Percentiles rank a stretch among this genome's conserved stretches.
Conservation (phyloP, 2,113 vertebrate genomes). For the Eulemur rufifrons region DNA sequence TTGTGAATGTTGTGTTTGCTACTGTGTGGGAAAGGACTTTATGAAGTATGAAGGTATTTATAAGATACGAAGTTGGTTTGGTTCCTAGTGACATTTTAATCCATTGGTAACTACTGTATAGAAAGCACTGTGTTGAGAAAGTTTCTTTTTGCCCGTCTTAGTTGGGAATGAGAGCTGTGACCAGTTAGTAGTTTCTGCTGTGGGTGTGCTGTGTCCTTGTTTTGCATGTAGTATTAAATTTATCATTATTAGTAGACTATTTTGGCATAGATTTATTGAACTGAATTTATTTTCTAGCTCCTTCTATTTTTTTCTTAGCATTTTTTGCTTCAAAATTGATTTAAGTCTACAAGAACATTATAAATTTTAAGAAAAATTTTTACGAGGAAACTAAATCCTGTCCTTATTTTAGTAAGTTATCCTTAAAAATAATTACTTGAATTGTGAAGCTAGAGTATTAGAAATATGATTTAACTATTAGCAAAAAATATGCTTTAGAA, state of each 20-base stretch:
- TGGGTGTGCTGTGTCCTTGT: background rate
- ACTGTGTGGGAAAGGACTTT: background rate
- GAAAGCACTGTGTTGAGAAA: background rate
- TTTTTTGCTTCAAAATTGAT: conserved; percentile 12
- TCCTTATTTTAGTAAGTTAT: background rate
- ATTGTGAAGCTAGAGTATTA: conserved; percentile 44
- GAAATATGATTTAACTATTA: background rate
- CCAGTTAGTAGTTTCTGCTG: background rate
- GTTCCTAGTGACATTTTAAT: conserved; percentile 29
- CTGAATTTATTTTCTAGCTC: background rate
- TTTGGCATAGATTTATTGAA: background rate
- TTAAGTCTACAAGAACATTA: conserved; percentile 16
- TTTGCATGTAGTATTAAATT: background rate
- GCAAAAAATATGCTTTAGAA: background rate
- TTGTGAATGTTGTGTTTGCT: conserved; percentile 13
- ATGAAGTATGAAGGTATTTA: background rate
- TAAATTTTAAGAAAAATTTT: background rate
- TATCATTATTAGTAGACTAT: background rate
- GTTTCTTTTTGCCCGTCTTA: background rate
- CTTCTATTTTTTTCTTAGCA: conserved; percentile 1
- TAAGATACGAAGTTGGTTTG: background rate
- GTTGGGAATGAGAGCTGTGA: background rate
- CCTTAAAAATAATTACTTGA: conserved; percentile 22
- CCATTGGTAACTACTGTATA: background rate
- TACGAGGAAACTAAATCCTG: background rate